Evolutionary conservation across 2,797 vertebrate species (phyloP).

Genomic region (Syngnathus rostellatus): DNA sequence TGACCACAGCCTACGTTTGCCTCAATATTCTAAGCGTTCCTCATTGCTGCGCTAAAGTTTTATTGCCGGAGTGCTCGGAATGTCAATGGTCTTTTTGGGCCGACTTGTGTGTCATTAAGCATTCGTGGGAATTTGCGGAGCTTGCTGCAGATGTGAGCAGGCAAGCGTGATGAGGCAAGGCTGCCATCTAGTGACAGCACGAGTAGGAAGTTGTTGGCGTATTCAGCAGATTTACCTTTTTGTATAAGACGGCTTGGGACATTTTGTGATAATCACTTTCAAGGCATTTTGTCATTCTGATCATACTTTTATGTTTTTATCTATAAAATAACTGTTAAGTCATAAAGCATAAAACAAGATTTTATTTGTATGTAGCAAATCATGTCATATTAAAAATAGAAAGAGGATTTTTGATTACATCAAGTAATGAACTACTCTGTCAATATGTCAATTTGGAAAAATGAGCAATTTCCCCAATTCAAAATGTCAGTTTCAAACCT

Average conservation of each 20-base stretch:
- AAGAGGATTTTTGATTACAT: too few species aligned
- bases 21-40: slow-evolving; percentile 63
- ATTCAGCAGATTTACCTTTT: not conserved
- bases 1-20: slow-evolving; percentile 55
- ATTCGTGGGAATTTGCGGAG: slow-evolving; percentile 52
- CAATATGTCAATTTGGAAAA: too few species aligned
- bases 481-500: too few species aligned
- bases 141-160: slow-evolving; percentile 33
- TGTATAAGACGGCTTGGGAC: not conserved
- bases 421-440: too few species aligned
- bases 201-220: slow-evolving; percentile 5
- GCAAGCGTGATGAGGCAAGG: slow-evolving; percentile 37
- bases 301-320: too few species aligned
- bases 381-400: too few species aligned
- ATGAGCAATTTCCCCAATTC: too few species aligned
- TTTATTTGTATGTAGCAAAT: not conserved
- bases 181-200: slow-evolving; percentile 61
- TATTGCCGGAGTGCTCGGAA: slow-evolving; percentile 61
- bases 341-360: not conserved
- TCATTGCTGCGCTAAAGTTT: slow-evolving; percentile 62
- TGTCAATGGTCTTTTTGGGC: slow-evolving; percentile 64
- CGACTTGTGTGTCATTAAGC: slow-evolving; percentile 65
- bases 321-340: too few species aligned
- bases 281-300: too few species aligned
- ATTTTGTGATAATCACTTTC: not conserved